Percentiles rank a stretch among this genome's conserved stretches.
phyloP scores from a whole-genome alignment of 2,113 vertebrate species.

The Heterotis niloticus region DNA sequence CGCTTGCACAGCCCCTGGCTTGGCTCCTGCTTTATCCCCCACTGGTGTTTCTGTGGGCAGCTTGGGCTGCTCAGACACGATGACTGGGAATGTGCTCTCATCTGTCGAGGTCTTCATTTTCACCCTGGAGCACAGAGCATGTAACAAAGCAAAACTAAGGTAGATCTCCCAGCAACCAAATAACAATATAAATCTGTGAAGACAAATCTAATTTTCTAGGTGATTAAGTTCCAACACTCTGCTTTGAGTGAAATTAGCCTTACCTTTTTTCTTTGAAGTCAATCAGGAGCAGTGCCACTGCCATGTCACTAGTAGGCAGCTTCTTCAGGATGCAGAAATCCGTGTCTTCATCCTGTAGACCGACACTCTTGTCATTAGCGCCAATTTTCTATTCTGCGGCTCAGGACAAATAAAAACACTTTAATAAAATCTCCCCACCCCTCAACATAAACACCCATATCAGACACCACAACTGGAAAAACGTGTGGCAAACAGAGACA shows the following conservation, averaged over 20 bases:
- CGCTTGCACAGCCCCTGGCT: constrained; percentile 34
- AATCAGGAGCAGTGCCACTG: constrained; percentile 68
- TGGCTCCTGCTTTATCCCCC: constrained; percentile 28
- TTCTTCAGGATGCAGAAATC: constrained; percentile 74
- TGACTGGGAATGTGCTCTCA: constrained; percentile 47
- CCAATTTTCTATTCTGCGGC: neutral
- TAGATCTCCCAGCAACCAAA: neutral
- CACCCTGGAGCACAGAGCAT: constrained; percentile 49
- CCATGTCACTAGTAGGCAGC: constrained; percentile 51
- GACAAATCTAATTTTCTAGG: too few species aligned
- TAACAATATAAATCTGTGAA: too few species aligned
- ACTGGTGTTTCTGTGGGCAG: too few species aligned
- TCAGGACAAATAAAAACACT: neutral
- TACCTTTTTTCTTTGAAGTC: constrained; percentile 60
- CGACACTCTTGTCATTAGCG: neutral
- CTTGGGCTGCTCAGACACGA: constrained; percentile 11
- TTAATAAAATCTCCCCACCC: neutral
- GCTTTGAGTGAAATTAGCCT: constrained; percentile 36
- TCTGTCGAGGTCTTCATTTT: constrained; percentile 58
- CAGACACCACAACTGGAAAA: too few species aligned
- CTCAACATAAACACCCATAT: neutral
- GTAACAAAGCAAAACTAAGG: neutral
- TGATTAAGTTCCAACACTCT: too few species aligned
- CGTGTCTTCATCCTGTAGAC: constrained; percentile 70
- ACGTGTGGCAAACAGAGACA: too few species aligned